Evolutionary conservation across 2,797 vertebrate genomes (phyloP), one percentile per base, ranked within the genome.

Genomic region (Sylvia borin): DNA sequence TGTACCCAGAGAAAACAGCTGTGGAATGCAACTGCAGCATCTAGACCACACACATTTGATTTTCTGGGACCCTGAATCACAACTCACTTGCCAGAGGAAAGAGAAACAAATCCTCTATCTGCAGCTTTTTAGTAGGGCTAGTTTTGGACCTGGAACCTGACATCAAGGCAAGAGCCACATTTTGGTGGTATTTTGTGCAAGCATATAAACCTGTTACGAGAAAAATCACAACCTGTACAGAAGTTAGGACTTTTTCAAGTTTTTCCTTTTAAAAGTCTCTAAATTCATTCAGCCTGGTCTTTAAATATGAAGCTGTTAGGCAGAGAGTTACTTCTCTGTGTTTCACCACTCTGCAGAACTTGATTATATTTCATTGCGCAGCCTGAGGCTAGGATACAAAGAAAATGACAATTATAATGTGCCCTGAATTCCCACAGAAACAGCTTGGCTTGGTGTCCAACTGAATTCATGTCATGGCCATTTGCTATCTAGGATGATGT

Each of bases 331-430:
- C 76, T 76, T 95, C 70, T 34, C 58, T 57, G 31, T 55, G 51
- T 90, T 91, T 73, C 67, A 94, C 40, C 73, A 47, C 60, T 84
- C 43, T 53, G 34, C 60, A 88, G 85, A 88, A 90, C 60, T 81
- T 81, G 79, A 84, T 90, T 92, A 78, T 84, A 86, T 95, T 96
- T 92, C 91, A 82, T 48, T 68, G 65, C 0, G 0, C 51, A 73
- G 91, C 95, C 76, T 0, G 13, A 89, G 80, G 95, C 90, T 92
- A 77, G 42, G 81, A 89, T 92, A 61, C 70, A 82, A 88, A 93
- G 77, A 92, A 94, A 88, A 93, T 93, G 85, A 96, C 85, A 93
- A 96, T 88, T 85, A 90, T 92, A 85, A 93, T 93, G 54, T 85
- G 80, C 53, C 64, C 90, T 88, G 93, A 93, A 95, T 96, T 95